Conservation (phyloP, 2,888 invertebrate genomes). For the Crepidodera aurea region DNA sequence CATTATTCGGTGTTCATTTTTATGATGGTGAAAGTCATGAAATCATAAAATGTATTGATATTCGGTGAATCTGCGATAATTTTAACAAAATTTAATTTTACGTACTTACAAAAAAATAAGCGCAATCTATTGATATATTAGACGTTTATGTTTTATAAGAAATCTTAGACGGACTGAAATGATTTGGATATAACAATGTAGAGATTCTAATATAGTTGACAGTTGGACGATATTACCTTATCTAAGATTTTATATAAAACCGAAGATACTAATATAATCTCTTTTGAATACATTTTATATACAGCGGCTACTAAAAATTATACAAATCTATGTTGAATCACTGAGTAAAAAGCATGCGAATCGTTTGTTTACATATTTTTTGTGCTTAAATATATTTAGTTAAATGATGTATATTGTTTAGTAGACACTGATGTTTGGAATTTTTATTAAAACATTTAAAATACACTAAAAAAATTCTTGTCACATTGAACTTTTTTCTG, state of each 20-base stretch:
- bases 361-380: neutral
- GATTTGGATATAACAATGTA: no score
- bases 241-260: no score
- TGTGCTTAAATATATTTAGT: neutral
- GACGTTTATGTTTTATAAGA: neutral
- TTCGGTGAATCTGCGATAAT: constrained; percentile 3
- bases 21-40: no score
- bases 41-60: no score
- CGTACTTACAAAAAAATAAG: constrained; percentile 46
- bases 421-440: neutral
- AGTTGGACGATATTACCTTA: no score
- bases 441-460: constrained; percentile 12
- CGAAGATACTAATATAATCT: no score
- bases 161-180: neutral
- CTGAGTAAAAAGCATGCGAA: neutral
- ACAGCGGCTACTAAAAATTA: constrained; percentile 2
- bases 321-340: neutral
- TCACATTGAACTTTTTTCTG: constrained; percentile 2
- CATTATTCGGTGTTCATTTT: no score
- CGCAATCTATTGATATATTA: constrained; percentile 37
- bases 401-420: neutral
- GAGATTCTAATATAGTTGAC: no score
- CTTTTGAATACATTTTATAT: neutral
- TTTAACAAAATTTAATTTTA: constrained; percentile 37
- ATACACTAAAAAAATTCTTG: constrained; percentile 2